Evolutionary conservation across 2,888 invertebrate genomes (phyloP).

Genomic region (Aphelenchoides bicaudatus): DNA sequence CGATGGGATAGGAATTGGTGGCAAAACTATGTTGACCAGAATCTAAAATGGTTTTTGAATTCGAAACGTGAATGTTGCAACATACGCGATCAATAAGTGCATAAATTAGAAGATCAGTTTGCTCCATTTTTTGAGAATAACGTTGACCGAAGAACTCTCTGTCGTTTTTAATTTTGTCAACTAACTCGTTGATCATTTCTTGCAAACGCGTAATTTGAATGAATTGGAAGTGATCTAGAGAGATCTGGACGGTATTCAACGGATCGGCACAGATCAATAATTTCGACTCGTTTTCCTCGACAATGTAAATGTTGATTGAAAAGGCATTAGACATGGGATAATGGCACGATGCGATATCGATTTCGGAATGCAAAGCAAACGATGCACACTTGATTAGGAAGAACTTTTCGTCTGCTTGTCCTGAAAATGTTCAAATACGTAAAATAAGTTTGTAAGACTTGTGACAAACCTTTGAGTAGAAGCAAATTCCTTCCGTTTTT

Average conservation of each 20-base stretch:
- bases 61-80: background rate
- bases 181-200: slow-evolving; percentile 35
- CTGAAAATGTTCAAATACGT: background rate
- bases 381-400: slow-evolving; percentile 16
- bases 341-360: slow-evolving; percentile 6
- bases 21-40: slow-evolving; percentile 43
- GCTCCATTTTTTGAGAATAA: slow-evolving; percentile 5
- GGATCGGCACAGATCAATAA: slow-evolving; percentile 38
- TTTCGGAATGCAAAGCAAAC: slow-evolving; percentile 13
- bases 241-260: slow-evolving; percentile 37
- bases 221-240: slow-evolving; percentile 58
- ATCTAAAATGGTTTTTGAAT: slow-evolving; percentile 30
- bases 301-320: slow-evolving; percentile 11
- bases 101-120: slow-evolving; percentile 16
- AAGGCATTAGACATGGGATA: slow-evolving; percentile 17
- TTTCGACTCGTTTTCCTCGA: slow-evolving; percentile 8
- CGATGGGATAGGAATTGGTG: slow-evolving; percentile 45
- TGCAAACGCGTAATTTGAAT: slow-evolving; percentile 37
- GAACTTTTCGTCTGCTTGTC: slow-evolving; percentile 9
- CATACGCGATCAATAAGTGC: slow-evolving; percentile 1
- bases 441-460: background rate
- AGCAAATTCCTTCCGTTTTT: slow-evolving; percentile 21
- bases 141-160: slow-evolving; percentile 37
- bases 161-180: slow-evolving; percentile 44
- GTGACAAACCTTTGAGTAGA: slow-evolving; percentile 3